Evolutionary conservation across 2,113 vertebrate genomes (phyloP).

Genomic region (Struthidea cinerea): DNA sequence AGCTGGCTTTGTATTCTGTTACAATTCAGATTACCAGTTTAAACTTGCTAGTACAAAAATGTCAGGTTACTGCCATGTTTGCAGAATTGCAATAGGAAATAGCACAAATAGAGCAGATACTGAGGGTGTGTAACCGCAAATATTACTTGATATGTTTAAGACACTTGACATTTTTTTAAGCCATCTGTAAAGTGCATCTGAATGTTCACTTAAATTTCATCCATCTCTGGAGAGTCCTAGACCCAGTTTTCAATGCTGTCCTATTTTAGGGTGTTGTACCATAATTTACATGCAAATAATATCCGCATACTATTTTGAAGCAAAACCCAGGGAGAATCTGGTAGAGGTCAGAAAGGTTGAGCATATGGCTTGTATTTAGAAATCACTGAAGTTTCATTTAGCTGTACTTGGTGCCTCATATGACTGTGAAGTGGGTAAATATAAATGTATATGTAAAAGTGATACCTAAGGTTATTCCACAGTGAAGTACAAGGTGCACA

Average conservation of each 20-base stretch:
- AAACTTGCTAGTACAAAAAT: background rate
- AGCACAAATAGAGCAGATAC: background rate
- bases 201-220: constrained; percentile 22
- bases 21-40: background rate
- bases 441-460: background rate
- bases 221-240: background rate
- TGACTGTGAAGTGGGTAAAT: background rate
- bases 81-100: background rate
- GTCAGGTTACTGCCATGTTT: background rate
- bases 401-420: background rate
- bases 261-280: background rate
- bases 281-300: constrained; percentile 22
- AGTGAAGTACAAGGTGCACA: background rate
- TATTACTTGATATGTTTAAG: background rate
- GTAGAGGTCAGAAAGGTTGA: background rate
- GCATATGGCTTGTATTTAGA: background rate
- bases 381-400: background rate
- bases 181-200: constrained; percentile 7
- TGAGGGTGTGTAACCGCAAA: background rate
- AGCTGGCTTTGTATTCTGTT: background rate
- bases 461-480: background rate
- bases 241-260: background rate
- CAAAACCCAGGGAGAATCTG: background rate
- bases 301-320: background rate
- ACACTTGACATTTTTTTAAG: constrained; percentile 7